phyloP scores from a whole-genome alignment of 2,888 invertebrate genomes.

The Odontomyia ornata region DNA sequence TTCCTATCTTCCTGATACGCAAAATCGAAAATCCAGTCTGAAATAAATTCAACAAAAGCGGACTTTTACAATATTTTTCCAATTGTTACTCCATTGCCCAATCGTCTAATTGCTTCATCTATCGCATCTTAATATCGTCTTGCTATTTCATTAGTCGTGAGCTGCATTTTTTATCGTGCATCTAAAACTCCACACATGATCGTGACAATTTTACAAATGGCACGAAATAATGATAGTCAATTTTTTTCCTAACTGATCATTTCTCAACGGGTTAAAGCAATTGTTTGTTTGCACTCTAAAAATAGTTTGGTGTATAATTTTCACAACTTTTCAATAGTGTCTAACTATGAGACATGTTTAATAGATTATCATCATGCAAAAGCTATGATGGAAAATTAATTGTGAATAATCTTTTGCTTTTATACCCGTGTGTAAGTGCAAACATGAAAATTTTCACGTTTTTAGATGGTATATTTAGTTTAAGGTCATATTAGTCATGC shows the following conservation, averaged over 20 bases:
- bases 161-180: not conserved
- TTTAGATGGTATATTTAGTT: conserved; percentile 30
- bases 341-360: too few species aligned
- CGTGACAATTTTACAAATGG: conserved; percentile 25
- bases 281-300: conserved; percentile 17
- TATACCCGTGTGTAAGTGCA: not conserved
- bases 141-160: conserved; percentile 20
- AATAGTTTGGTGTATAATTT: too few species aligned
- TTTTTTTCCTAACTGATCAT: not conserved
- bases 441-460: not conserved
- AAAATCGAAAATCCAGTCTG: too few species aligned
- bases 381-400: too few species aligned
- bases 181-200: not conserved
- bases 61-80: too few species aligned
- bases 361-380: too few species aligned
- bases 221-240: not conserved
- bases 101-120: not conserved
- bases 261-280: not conserved
- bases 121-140: not conserved
- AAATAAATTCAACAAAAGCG: too few species aligned
- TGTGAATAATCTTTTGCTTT: not conserved
- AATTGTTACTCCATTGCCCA: too few species aligned
- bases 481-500: conserved; percentile 43
- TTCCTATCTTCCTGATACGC: too few species aligned
- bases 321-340: too few species aligned